phyloP scores from a whole-genome alignment of 2,888 invertebrate species.

The Antitype chi region DNA sequence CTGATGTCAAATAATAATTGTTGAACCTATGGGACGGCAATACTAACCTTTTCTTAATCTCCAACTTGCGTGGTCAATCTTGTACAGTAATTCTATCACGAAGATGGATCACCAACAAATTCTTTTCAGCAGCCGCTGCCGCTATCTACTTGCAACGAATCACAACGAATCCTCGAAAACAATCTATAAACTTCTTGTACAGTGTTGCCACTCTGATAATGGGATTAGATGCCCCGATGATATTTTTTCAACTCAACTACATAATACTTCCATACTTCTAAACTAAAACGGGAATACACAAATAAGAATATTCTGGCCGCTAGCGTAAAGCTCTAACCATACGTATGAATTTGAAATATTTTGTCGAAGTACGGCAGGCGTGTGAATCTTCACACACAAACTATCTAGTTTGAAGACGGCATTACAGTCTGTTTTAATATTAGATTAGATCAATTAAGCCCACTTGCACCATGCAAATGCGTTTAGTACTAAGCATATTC shows the following conservation, averaged over 20 bases:
- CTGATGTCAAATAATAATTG: constrained; percentile 28
- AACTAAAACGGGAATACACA: neutral
- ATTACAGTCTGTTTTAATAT: neutral
- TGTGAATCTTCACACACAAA: neutral
- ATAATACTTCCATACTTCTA: neutral
- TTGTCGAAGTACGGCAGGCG: neutral
- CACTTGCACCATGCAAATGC: neutral
- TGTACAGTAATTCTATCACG: constrained; percentile 20
- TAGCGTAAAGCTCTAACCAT: neutral
- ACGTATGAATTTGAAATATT: neutral
- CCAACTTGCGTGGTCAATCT: constrained; percentile 50
- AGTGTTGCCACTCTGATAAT: constrained; percentile 12
- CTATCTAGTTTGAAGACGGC: neutral
- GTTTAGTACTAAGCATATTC: too few relatives aligned
- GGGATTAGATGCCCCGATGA: neutral
- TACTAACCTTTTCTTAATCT: constrained; percentile 59
- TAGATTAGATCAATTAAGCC: too few relatives aligned
- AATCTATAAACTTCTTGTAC: constrained; percentile 58
- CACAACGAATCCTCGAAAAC: constrained; percentile 43
- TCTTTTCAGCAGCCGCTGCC: constrained; percentile 29
- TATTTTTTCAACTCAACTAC: neutral
- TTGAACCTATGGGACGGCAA: neutral
- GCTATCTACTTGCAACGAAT: constrained; percentile 34
- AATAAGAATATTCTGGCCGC: neutral
- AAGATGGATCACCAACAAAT: constrained; percentile 11